phyloP scores from a whole-genome alignment of 2,888 invertebrate species.

The Rhopalosiphum nymphaeae region DNA sequence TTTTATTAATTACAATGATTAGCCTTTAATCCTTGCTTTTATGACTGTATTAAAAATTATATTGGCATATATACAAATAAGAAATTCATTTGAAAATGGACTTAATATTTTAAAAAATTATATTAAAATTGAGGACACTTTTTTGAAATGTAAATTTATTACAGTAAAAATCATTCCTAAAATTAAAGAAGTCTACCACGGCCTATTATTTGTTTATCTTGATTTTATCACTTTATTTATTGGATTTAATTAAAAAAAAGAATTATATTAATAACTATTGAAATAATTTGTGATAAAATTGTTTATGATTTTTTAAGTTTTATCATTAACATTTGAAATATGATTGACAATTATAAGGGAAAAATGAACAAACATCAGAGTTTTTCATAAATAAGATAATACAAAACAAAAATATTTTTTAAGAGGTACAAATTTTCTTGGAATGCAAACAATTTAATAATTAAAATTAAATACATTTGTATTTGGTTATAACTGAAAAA shows the following conservation, averaged over 20 bases:
- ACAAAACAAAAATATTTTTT: neutral
- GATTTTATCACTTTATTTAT: neutral
- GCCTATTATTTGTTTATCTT: neutral
- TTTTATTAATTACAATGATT: neutral
- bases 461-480: slow-evolving; percentile 6
- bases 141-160: neutral
- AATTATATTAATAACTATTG: neutral
- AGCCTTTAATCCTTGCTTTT: slow-evolving; percentile 39
- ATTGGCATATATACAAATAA: slow-evolving; percentile 2
- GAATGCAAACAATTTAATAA: slow-evolving; percentile 46
- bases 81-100: neutral
- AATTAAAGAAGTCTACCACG: neutral
- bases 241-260: neutral
- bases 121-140: slow-evolving; percentile 1
- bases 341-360: neutral
- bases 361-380: neutral
- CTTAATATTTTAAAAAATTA: neutral
- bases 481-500: slow-evolving; percentile 18
- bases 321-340: neutral
- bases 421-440: neutral
- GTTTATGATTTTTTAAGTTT: neutral
- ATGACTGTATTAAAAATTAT: slow-evolving; percentile 1
- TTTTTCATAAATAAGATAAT: neutral
- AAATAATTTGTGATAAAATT: neutral
- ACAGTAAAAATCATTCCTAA: neutral